These are phyloP conservation scores for Antigone vipio DNA, from an alignment of 2,113 vertebrate genomes.

Conservation along the genomic window DNA sequence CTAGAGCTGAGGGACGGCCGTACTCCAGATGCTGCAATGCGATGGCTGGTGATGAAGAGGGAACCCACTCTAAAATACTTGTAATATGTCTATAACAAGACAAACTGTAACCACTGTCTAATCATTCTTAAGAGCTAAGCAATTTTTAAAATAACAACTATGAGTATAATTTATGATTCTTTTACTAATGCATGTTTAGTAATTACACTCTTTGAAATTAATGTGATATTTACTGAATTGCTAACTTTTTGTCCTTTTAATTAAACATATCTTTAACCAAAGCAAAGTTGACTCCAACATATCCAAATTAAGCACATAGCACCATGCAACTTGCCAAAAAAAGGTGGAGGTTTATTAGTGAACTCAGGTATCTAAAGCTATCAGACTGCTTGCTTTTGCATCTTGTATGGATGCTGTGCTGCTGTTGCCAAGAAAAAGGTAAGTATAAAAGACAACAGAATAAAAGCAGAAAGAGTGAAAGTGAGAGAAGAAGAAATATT, in stretches of 20 bases:
- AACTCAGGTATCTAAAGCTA: not conserved
- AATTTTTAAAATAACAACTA: slow-evolving; percentile 41
- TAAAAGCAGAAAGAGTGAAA: not conserved
- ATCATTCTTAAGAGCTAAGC: slow-evolving; percentile 8
- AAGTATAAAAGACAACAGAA: not conserved
- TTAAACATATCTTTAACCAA: slow-evolving; percentile 50
- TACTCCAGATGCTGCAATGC: not conserved
- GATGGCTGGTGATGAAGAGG: not conserved
- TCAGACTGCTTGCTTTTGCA: not conserved
- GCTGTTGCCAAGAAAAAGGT: not conserved
- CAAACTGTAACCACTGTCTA: not conserved
- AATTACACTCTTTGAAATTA: slow-evolving; percentile 45
- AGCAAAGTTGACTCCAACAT: not conserved
- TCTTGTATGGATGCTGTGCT: not conserved
- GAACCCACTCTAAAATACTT: not conserved
- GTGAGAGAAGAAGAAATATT: not conserved
- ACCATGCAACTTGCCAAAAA: not conserved
- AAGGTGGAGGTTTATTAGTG: not conserved
- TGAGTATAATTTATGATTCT: slow-evolving; percentile 28
- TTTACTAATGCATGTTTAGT: slow-evolving; percentile 17
- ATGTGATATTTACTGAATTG: slow-evolving; percentile 50
- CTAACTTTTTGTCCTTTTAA: slow-evolving; percentile 48
- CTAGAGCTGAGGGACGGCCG: not conserved
- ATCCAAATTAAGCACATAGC: not conserved
- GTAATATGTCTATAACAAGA: not conserved